These are phyloP conservation scores for Corythoichthys intestinalis DNA, from an alignment of 2,113 vertebrate genomes.

Conservation along the genomic window DNA sequence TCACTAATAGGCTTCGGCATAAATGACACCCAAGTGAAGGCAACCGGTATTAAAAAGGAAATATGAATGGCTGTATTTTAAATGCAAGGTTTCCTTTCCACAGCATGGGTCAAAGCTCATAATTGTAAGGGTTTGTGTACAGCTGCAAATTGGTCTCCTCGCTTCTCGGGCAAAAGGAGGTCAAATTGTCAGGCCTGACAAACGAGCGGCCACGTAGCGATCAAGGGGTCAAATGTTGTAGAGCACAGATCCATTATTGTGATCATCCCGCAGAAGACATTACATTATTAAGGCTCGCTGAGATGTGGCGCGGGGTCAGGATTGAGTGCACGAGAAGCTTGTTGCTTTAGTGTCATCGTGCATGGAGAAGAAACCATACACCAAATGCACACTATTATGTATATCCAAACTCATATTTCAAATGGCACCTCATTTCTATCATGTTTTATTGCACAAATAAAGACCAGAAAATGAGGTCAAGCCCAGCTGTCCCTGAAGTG, in stretches of 20 bases:
- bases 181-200: slow-evolving; percentile 49
- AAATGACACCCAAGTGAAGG: background rate
- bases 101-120: background rate
- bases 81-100: background rate
- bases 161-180: slow-evolving; percentile 11
- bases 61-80: background rate
- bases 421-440: background rate
- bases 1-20: background rate
- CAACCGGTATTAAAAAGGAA: background rate
- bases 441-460: background rate
- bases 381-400: background rate
- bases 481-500: background rate
- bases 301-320: slow-evolving; percentile 13
- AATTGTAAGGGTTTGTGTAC: slow-evolving; percentile 5
- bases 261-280: slow-evolving; percentile 47
- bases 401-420: background rate
- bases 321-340: slow-evolving; percentile 1
- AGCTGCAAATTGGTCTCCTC: slow-evolving; percentile 2
- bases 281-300: slow-evolving; percentile 45
- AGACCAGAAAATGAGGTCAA: background rate
- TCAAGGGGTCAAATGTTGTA: slow-evolving; percentile 54
- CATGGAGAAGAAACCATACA: background rate
- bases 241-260: slow-evolving; percentile 58
- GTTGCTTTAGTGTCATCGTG: background rate
- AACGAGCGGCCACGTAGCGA: slow-evolving; percentile 40